These are phyloP conservation scores for Epistrophella euchroma DNA, from an alignment of 2,888 invertebrate species.

Conservation along the genomic window DNA sequence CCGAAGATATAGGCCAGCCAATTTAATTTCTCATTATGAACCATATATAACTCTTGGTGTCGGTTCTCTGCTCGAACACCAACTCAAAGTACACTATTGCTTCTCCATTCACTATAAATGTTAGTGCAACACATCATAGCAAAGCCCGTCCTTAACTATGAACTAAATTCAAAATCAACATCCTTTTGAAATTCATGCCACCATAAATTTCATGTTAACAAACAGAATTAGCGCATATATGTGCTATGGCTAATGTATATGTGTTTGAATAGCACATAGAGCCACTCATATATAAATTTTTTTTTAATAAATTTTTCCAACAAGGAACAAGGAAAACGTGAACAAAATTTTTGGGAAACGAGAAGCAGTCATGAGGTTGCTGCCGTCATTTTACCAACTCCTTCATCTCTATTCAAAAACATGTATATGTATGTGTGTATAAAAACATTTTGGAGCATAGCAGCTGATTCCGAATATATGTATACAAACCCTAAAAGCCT, in stretches of 20 bases:
- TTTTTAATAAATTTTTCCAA: slow-evolving; percentile 53
- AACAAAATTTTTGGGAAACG: slow-evolving; percentile 31
- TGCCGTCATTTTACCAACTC: not conserved
- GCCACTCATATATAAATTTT: slow-evolving; percentile 15
- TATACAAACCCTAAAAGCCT: slow-evolving; percentile 34
- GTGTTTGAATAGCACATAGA: slow-evolving; percentile 16
- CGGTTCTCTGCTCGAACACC: slow-evolving; percentile 21
- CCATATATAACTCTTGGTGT: slow-evolving; percentile 4
- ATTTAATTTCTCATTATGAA: slow-evolving; percentile 28
- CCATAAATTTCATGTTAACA: slow-evolving; percentile 73
- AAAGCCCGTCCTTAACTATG: slow-evolving; percentile 47
- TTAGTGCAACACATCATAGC: not conserved
- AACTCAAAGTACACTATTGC: slow-evolving; percentile 28
- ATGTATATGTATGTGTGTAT: too few species aligned
- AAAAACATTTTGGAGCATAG: slow-evolving; percentile 24
- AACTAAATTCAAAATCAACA: slow-evolving; percentile 74
- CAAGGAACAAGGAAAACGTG: slow-evolving; percentile 46
- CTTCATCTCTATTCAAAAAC: not conserved
- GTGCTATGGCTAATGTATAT: not conserved
- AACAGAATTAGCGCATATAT: slow-evolving; percentile 53
- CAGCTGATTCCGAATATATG: slow-evolving; percentile 25
- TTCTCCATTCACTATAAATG: slow-evolving; percentile 5
- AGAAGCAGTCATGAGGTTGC: not conserved
- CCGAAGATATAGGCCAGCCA: slow-evolving; percentile 8
- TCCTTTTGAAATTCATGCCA: slow-evolving; percentile 67